Conservation (phyloP, 2,888 invertebrate genomes). For the Orthosia cruda region DNA sequence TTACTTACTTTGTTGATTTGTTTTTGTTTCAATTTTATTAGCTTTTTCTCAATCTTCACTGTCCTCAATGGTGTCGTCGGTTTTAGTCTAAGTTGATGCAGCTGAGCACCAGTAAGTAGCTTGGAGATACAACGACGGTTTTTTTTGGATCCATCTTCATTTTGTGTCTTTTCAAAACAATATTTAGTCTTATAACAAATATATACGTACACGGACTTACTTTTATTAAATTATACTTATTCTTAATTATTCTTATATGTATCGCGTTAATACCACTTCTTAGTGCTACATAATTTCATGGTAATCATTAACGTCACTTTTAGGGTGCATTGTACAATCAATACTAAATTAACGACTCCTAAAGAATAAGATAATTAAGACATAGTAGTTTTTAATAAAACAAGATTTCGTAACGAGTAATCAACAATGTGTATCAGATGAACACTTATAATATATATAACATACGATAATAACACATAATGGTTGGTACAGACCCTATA, state of each 20-base stretch:
- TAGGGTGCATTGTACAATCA: background rate
- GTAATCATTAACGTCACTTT: background rate
- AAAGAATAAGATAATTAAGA: background rate
- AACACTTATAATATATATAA: background rate
- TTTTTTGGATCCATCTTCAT: background rate
- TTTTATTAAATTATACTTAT: no score
- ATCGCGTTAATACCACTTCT: no score
- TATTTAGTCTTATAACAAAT: background rate
- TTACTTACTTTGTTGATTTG: slow-evolving; percentile 3
- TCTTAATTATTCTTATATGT: no score
- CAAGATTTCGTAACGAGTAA: background rate
- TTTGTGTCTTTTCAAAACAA: background rate
- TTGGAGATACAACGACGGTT: background rate
- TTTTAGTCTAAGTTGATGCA: no score
- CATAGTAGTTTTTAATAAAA: background rate
- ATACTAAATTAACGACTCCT: background rate
- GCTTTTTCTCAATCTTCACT: no score
- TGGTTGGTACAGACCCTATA: background rate
- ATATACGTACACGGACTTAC: no score
- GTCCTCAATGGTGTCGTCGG: no score
- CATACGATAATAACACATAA: background rate
- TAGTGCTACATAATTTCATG: background rate
- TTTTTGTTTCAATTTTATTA: background rate
- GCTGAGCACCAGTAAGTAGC: no score
- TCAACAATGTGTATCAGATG: background rate